Evolutionary conservation across 2,797 vertebrate species (phyloP).

Genomic region (Aeoliscus strigatus): DNA sequence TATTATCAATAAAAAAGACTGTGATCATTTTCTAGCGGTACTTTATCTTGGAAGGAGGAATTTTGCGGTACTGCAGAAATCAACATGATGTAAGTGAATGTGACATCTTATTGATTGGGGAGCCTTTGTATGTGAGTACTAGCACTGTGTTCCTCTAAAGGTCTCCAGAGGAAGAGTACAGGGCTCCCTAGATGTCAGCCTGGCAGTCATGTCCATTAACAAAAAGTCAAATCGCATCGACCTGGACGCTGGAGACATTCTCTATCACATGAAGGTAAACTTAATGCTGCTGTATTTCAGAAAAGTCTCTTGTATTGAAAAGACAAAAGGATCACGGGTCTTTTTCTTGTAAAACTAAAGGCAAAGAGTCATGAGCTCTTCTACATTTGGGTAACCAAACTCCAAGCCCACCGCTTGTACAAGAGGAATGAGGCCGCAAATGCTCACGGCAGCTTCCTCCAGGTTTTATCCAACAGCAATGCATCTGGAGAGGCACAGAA

Average conservation of each 20-base stretch:
- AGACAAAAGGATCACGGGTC: rapidly evolving
- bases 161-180: conserved; percentile 84
- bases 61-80: conserved; percentile 84
- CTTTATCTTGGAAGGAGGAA: conserved; percentile 86
- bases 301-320: not conserved
- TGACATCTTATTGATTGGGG: rapidly evolving
- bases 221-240: conserved; percentile 89
- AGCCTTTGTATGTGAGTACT: not conserved
- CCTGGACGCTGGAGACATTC: conserved; percentile 87
- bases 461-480: conserved; percentile 26
- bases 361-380: conserved; percentile 87
- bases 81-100: conserved; percentile 82
- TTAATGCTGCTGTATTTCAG: not conserved
- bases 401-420: conserved; percentile 83
- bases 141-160: conserved; percentile 46
- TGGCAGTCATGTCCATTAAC: conserved; percentile 89
- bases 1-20: not conserved
- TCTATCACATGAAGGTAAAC: conserved; percentile 91
- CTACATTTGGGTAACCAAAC: conserved; percentile 86
- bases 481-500: conserved; percentile 34
- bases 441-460: conserved; percentile 54
- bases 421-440: conserved; percentile 73
- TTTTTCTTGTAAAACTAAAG: conserved; percentile 53
- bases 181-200: conserved; percentile 84
- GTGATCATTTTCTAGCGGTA: conserved; percentile 76